These are phyloP conservation scores for Paratilapia polleni DNA, from an alignment of 2,113 vertebrate species.

Conservation along the genomic window DNA sequence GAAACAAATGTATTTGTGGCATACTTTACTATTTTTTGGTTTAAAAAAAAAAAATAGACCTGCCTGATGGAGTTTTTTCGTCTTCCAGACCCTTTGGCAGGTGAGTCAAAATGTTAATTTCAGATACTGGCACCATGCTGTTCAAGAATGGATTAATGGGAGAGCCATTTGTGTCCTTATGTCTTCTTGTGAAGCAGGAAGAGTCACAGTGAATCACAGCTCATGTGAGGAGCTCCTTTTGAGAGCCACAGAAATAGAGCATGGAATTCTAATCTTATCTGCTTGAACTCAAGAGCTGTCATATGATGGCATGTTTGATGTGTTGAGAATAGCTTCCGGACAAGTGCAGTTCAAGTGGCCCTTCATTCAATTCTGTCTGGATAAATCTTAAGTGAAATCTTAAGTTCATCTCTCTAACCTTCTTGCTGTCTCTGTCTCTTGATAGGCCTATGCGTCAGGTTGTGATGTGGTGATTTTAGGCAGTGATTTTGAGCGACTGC, in stretches of 20 bases:
- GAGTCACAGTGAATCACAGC: constrained; percentile 56
- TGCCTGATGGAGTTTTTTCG: too few relatives aligned
- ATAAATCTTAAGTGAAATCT: constrained; percentile 1
- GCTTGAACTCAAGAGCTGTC: constrained; percentile 22
- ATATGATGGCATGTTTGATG: constrained; percentile 28
- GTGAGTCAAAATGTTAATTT: neutral
- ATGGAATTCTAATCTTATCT: constrained; percentile 44
- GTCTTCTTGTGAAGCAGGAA: constrained; percentile 38
- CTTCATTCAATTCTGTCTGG: neutral
- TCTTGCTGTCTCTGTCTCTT: constrained; percentile 9
- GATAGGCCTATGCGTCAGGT: constrained; percentile 95
- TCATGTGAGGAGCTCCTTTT: constrained; percentile 40
- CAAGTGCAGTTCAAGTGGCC: constrained; percentile 31
- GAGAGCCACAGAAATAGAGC: constrained; percentile 40
- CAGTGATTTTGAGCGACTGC: constrained; percentile 96
- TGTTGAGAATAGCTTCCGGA: constrained; percentile 14
- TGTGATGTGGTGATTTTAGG: constrained; percentile 97
- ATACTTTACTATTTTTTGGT: too few relatives aligned
- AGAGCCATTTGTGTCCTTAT: constrained; percentile 37
- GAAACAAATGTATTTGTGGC: too few relatives aligned
- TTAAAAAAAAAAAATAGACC: too few relatives aligned
- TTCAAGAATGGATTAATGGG: constrained; percentile 48
- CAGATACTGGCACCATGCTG: neutral
- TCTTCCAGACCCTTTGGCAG: neutral
- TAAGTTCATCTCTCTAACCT: neutral